Conservation (phyloP, 2,113 vertebrate genomes). For the Crocuta crocuta region DNA sequence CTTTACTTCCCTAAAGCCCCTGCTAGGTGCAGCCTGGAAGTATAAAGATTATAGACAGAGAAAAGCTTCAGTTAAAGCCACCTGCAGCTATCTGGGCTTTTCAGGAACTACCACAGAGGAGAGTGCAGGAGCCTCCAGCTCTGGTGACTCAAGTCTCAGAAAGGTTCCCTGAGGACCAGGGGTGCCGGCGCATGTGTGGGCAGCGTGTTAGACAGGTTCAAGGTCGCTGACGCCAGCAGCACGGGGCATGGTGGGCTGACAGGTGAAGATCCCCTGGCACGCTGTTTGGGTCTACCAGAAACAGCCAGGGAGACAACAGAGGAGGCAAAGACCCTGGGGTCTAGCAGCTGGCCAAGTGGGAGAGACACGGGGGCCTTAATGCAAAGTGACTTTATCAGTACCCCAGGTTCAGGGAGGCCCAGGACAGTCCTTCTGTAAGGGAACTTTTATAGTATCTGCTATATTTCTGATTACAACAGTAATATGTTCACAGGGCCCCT, state of each 20-base stretch:
- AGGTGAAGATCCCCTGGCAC: background rate
- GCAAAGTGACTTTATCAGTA: background rate
- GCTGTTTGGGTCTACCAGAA: background rate
- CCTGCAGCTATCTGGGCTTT: background rate
- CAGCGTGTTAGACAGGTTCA: background rate
- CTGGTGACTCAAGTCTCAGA: background rate
- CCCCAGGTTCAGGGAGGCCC: no score
- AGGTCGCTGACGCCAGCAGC: background rate
- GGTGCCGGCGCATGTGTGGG: no score
- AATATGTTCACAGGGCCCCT: no score
- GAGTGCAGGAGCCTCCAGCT: background rate
- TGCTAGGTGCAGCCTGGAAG: background rate
- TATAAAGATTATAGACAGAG: background rate
- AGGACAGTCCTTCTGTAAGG: background rate
- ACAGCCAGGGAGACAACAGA: background rate
- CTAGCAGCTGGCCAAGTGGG: background rate
- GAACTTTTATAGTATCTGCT: background rate
- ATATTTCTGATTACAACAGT: background rate
- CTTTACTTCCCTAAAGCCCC: background rate
- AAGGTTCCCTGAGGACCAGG: background rate
- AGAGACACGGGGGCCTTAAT: background rate
- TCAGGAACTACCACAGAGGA: background rate
- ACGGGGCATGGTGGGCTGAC: accelerated
- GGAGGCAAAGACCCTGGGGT: background rate
- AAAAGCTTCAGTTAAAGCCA: background rate